These are phyloP conservation scores for Ibycter americanus DNA, from an alignment of 2,797 vertebrate genomes.

Conservation along the genomic window DNA sequence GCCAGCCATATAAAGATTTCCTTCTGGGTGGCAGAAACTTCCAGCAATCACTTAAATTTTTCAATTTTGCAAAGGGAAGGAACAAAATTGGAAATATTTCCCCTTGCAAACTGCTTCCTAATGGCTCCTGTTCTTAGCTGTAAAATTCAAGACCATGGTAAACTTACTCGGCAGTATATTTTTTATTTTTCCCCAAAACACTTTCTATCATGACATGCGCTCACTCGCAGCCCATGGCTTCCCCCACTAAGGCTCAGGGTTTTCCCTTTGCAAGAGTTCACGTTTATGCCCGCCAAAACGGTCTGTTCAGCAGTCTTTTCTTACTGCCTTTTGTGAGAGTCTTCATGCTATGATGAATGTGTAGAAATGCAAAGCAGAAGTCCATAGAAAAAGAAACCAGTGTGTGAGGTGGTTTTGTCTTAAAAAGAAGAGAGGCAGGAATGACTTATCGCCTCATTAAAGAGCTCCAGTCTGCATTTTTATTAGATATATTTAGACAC, in stretches of 20 bases:
- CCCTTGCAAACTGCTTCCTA: neutral
- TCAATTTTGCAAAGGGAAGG: neutral
- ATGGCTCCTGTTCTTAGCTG: neutral
- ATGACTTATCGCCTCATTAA: slow-evolving; percentile 17
- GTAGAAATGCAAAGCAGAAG: slow-evolving; percentile 50
- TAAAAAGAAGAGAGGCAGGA: neutral
- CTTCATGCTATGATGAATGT: slow-evolving; percentile 11
- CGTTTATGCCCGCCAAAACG: neutral
- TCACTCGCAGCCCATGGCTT: neutral
- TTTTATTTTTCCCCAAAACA: neutral
- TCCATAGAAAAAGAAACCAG: neutral
- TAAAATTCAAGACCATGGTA: neutral
- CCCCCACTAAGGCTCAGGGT: neutral
- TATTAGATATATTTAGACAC: slow-evolving; percentile 16
- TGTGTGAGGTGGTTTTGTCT: slow-evolving; percentile 32
- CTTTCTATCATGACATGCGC: neutral
- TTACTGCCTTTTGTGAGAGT: slow-evolving; percentile 18
- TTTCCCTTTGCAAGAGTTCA: neutral
- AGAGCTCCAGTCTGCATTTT: slow-evolving; percentile 29
- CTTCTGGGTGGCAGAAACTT: neutral
- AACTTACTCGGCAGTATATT: neutral
- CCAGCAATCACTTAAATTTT: neutral
- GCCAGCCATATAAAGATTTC: neutral
- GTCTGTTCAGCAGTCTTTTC: neutral
- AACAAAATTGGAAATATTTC: neutral